Percentiles rank a stretch among this genome's conserved stretches.
Evolutionary conservation across 2,888 invertebrate species (phyloP).

Genomic region (Scaptomyza caliginosa): DNA sequence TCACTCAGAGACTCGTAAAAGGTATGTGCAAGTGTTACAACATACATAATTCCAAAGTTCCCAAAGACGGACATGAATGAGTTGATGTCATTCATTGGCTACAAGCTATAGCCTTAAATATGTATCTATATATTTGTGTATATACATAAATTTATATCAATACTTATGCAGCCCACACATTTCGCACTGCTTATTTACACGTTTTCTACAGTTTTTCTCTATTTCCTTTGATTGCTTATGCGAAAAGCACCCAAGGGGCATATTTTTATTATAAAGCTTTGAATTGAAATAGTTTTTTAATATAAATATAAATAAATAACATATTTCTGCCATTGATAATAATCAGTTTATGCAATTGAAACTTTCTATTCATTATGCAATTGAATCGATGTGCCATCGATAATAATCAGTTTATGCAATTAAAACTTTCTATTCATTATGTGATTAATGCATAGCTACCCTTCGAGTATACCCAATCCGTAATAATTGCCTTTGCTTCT

Average conservation of each 20-base stretch:
- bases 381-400: too few relatives aligned
- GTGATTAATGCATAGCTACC: not conserved
- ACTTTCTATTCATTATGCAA: too few relatives aligned
- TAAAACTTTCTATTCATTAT: too few relatives aligned
- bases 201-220: conserved; percentile 5
- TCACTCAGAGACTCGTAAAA: conserved; percentile 20
- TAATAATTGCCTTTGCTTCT: not conserved
- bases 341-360: too few relatives aligned
- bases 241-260: not conserved
- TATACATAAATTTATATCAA: not conserved
- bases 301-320: too few relatives aligned
- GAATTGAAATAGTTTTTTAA: not conserved
- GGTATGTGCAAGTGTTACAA: conserved; percentile 17
- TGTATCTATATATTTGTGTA: not conserved
- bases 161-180: not conserved
- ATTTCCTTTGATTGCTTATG: conserved; percentile 7
- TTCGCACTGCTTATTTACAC: not conserved
- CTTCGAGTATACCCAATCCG: not conserved
- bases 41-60: conserved; percentile 16
- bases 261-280: not conserved
- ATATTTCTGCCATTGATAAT: too few relatives aligned
- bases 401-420: too few relatives aligned
- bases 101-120: not conserved
- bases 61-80: conserved; percentile 1
- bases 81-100: conserved; percentile 5